Base-by-base conservation (phyloP, 2,797 vertebrate species). In the Pterois miles region DNA sequence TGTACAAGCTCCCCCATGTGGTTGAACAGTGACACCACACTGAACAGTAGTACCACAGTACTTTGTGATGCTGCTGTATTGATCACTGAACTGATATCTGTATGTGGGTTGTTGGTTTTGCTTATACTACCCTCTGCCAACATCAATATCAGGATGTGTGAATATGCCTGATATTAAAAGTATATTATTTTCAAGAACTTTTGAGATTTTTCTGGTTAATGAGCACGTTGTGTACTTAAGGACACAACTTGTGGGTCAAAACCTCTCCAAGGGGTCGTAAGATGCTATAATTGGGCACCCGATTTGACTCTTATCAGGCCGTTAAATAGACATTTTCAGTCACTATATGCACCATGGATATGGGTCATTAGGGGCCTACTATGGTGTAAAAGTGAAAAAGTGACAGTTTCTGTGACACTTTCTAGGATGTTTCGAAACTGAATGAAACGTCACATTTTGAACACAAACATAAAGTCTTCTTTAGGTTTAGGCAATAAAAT, bases 1-100 rank as follows among this genome's bases (percentile, higher is more conserved):
- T 76, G 64, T 78, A 23, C 43, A 71, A 68, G 89, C 85, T 25
- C 92, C 92, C 80, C 65, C 91, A 10, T 86, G 92, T 92, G 93
- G 92, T 36, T 34, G 43, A 65, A 69, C 16, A 40, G 33, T 8
- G 46, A 68, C 70, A 88, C 29, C 13, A 60, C 86, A 76, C 34
- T 25, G 38, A 40, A 6, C 6, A 43, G 59, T 46, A 33, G 3
- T 6, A 5, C 14, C 10, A n/a, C 29, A 31, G 14, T 16, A 43
- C 40, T 6, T 16, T 38, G 8, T 59, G 12, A 14, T 38, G 29
- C 27, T 34, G 16, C 20, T 48, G 8, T 27, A 11, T 50, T 56
- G 18, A 53, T 27, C 10, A 5, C n/a, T 77, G 23, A 31, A 52
- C 5, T 1, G 11, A 11, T n/a, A n/a, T 57, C 59, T 40, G 20